A percentile compares a stretch with the other conserved stretches of the same genome.
These are phyloP conservation scores for Vireo altiloquus DNA, from an alignment of 2,113 vertebrate species.

Conservation along the genomic window DNA sequence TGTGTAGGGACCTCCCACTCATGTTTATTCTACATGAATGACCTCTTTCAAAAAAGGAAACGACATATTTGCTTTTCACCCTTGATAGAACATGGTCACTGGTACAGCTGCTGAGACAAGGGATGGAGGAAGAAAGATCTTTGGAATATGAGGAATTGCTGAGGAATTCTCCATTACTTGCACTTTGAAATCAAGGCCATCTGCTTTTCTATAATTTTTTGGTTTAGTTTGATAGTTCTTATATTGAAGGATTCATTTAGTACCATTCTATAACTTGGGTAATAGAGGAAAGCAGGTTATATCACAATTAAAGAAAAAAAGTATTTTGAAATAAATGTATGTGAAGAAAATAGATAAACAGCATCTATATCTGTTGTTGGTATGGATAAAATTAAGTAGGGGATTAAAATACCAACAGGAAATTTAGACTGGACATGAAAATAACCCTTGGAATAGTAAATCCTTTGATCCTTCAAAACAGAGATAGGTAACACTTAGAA, in stretches of 20 bases:
- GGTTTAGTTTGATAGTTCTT: neutral
- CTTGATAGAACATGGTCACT: neutral
- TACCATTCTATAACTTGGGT: neutral
- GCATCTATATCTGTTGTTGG: neutral
- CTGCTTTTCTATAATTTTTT: neutral
- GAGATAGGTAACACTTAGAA: neutral
- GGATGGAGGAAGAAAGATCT: neutral
- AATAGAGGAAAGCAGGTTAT: neutral
- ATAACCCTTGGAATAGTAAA: neutral
- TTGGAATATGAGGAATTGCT: neutral
- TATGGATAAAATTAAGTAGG: neutral
- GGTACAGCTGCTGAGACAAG: neutral
- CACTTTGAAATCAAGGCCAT: neutral
- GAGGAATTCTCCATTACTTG: neutral
- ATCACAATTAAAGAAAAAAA: neutral
- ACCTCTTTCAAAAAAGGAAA: neutral
- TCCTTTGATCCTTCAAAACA: neutral
- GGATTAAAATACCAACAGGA: neutral
- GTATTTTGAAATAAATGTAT: neutral
- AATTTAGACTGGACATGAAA: neutral
- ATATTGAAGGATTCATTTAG: neutral
- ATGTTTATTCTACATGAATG: neutral
- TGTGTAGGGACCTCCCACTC: neutral
- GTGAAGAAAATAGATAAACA: neutral
- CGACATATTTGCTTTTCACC: neutral